Evolutionary conservation across 1,140 invertebrate genomes (phyloP).

Genomic region (Diprion similis): DNA sequence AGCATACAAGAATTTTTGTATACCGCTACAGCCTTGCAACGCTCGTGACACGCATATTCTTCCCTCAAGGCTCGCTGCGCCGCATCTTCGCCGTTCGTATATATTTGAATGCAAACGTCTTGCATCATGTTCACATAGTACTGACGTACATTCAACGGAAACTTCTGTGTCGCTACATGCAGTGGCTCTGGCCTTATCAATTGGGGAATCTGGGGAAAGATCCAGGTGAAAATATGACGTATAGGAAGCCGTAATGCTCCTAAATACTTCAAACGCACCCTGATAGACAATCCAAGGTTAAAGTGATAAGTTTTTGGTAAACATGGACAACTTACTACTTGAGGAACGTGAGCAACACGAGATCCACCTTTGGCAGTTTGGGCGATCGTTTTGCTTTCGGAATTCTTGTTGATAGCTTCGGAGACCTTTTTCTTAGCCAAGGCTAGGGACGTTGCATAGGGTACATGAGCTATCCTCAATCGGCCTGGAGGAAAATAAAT

Average conservation of each 20-base stretch:
- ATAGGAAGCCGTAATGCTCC: not conserved
- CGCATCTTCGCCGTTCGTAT: slow-evolving; percentile 73
- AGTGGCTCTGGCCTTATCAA: slow-evolving; percentile 66
- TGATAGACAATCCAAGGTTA: not conserved
- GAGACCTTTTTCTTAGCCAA: slow-evolving; percentile 66
- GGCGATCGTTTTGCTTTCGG: slow-evolving; percentile 64
- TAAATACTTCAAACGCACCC: not conserved
- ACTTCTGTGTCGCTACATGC: slow-evolving; percentile 78
- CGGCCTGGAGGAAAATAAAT: slow-evolving; percentile 34
- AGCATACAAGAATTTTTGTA: slow-evolving; percentile 87
- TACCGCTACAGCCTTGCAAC: slow-evolving; percentile 78
- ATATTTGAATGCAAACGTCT: slow-evolving; percentile 84
- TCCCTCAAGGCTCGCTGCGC: slow-evolving; percentile 70
- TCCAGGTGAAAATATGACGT: not conserved
- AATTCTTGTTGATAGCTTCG: slow-evolving; percentile 41
- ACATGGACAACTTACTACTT: slow-evolving; percentile 51
- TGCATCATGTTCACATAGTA: slow-evolving; percentile 87
- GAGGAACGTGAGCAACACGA: slow-evolving; percentile 74
- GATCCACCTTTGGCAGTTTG: slow-evolving; percentile 73
- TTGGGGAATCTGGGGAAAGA: slow-evolving; percentile 54
- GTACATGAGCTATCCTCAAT: slow-evolving; percentile 68
- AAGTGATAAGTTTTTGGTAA: not conserved
- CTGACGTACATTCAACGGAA: slow-evolving; percentile 83
- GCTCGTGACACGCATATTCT: slow-evolving; percentile 79
- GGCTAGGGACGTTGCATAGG: slow-evolving; percentile 66